These are phyloP conservation scores for Myathropa florea DNA, from an alignment of 2,888 invertebrate genomes.

Conservation along the genomic window DNA sequence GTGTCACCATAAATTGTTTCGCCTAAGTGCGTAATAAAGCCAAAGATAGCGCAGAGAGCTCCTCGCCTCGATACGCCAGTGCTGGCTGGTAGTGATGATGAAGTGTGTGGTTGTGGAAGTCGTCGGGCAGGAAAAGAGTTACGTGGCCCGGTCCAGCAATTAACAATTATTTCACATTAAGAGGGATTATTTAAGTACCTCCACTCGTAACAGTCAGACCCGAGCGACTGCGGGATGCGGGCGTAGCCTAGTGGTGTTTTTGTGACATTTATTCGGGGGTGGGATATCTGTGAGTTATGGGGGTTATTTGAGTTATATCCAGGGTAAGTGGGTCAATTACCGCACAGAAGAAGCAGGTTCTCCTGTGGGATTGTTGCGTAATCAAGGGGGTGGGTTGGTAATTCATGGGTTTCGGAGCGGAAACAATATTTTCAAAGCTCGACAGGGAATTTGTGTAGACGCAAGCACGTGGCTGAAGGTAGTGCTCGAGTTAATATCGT, in stretches of 20 bases:
- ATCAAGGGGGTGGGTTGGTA: background rate
- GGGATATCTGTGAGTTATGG: constrained; percentile 43
- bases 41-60: constrained; percentile 5
- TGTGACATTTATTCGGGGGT: constrained; percentile 33
- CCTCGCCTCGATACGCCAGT: background rate
- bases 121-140: constrained; percentile 1
- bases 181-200: constrained; percentile 43
- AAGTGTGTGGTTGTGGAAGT: background rate
- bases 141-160: constrained; percentile 42
- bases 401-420: constrained; percentile 2
- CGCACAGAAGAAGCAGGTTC: background rate
- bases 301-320: constrained; percentile 55
- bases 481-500: background rate
- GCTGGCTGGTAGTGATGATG: background rate
- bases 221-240: background rate
- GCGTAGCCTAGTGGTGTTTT: background rate
- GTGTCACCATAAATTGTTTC: constrained; percentile 64
- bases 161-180: constrained; percentile 68
- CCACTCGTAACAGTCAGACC: background rate
- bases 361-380: background rate
- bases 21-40: constrained; percentile 55
- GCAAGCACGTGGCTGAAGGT: background rate
- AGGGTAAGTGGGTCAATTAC: constrained; percentile 44
- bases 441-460: background rate
- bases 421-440: background rate